phyloP scores from a whole-genome alignment of 2,888 invertebrate species.

The Torymus auratus region DNA sequence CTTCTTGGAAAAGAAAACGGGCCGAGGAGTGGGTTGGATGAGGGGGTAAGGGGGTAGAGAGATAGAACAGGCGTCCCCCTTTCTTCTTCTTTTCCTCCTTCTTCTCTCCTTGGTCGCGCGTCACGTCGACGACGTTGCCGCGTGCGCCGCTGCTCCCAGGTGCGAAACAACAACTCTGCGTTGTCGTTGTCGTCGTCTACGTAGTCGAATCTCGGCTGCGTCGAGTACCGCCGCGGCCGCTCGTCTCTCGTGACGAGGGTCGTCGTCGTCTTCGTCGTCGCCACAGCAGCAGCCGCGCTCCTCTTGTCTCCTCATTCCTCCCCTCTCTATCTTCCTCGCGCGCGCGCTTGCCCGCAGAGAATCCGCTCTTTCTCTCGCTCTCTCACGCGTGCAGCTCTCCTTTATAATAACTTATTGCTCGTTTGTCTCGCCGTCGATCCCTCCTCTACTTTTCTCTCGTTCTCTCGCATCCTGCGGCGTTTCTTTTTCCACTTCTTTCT shows the following conservation, averaged over 20 bases:
- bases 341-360: neutral
- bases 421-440: neutral
- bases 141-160: conserved; percentile 19
- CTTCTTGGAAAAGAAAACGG: neutral
- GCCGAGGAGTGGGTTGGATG: neutral
- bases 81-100: conserved; percentile 10
- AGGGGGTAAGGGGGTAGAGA: conserved; percentile 4
- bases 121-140: conserved; percentile 14
- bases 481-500: neutral
- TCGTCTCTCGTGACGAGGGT: conserved; percentile 6
- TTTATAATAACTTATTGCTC: conserved; percentile 21
- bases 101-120: neutral
- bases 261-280: neutral
- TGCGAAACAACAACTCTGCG: conserved; percentile 2
- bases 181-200: neutral
- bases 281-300: conserved; percentile 3
- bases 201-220: conserved; percentile 42
- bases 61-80: conserved; percentile 42
- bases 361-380: neutral
- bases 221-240: conserved; percentile 26
- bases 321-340: conserved; percentile 19
- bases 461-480: neutral
- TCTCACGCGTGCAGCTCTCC: neutral
- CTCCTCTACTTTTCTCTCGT: neutral
- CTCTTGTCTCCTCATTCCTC: conserved; percentile 25